A percentile compares a stretch with the other conserved stretches of the same genome.
Evolutionary conservation across 2,797 vertebrate species (phyloP).

Genomic region (Neostethus bicornis): DNA sequence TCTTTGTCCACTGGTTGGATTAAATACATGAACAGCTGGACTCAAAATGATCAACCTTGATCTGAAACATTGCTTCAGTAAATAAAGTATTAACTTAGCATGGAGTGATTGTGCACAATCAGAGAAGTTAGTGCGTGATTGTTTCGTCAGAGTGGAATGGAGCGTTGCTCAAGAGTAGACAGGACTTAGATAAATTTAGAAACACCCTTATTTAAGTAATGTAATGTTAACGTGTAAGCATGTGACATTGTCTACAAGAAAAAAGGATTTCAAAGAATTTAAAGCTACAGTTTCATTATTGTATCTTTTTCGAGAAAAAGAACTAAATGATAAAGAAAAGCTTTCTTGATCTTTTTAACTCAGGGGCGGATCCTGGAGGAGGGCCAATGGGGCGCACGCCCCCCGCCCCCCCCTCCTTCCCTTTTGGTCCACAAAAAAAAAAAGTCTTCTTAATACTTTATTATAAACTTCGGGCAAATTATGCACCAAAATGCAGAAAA

Average conservation of each 20-base stretch:
- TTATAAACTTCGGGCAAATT: no score
- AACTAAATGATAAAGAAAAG: not conserved
- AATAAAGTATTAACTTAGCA: not conserved
- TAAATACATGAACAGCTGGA: conserved; percentile 30
- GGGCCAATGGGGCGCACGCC: no score
- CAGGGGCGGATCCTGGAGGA: no score
- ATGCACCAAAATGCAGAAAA: no score
- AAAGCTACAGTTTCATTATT: not conserved
- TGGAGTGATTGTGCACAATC: not conserved
- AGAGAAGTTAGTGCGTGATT: no score
- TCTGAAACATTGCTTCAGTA: not conserved
- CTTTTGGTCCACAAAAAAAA: no score
- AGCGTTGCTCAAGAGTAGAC: conserved; percentile 15
- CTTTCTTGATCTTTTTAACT: no score
- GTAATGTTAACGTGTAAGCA: no score
- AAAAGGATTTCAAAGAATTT: not conserved
- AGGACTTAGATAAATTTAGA: conserved; percentile 13
- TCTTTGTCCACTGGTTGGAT: conserved; percentile 22
- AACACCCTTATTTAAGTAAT: conserved; percentile 9
- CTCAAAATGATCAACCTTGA: not conserved
- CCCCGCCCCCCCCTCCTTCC: no score
- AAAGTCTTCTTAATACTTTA: no score
- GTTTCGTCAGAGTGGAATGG: conserved; percentile 12
- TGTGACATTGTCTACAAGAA: not conserved
- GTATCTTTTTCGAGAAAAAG: not conserved